Base-by-base conservation (phyloP, 2,888 invertebrate species). In the Euphydryas editha region DNA sequence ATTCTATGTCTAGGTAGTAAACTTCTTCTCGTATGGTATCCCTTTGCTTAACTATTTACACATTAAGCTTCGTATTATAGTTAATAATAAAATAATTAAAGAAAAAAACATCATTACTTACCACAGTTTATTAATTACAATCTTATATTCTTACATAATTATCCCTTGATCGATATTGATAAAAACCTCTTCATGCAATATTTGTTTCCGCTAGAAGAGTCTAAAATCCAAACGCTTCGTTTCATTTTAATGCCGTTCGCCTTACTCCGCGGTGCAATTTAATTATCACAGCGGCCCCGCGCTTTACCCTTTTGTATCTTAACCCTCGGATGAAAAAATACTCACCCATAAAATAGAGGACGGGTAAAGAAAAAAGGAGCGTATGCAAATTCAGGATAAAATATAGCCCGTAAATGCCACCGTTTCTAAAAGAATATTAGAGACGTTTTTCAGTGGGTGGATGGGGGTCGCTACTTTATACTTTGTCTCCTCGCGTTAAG, bases 371-470 rank as follows among this genome's bases (percentile, higher is more conserved):
- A 91, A 89, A 93, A 92, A 93, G 90, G 90, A 92, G 93, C 92
- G 93, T 93, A 93, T 93, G 93, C 93, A 93, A 93, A 93, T 93
- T 93, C 93, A 86, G 93, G 93, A 93, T 93, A 93, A 93, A 93
- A 93, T 93, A 93, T 93, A 93, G 93, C 93, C 93, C 93, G 93
- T 93, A 93, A 93, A 93, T 93, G 93, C 93, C 93, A 92, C 92
- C 92, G 93, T 93, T 93, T 93, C 93, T 92, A 93, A 93, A 93
- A 93, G 93, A 93, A 93, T 93, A 93, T 93, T 93, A 93, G 93
- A 93, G 92, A 91, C 93, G 92, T 93, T 93, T 93, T 93, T 92
- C 93, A 92, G 93, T 91, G 93, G 93, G 93, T 76, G 78, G 75
- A 66, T 88, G 90, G 92, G 93, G 88, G 89, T 85, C 81, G 85